A percentile compares a stretch with the other conserved stretches of the same genome.
Evolutionary conservation across 2,888 invertebrate genomes (phyloP).

Genomic region (Eupithecia vulgata): DNA sequence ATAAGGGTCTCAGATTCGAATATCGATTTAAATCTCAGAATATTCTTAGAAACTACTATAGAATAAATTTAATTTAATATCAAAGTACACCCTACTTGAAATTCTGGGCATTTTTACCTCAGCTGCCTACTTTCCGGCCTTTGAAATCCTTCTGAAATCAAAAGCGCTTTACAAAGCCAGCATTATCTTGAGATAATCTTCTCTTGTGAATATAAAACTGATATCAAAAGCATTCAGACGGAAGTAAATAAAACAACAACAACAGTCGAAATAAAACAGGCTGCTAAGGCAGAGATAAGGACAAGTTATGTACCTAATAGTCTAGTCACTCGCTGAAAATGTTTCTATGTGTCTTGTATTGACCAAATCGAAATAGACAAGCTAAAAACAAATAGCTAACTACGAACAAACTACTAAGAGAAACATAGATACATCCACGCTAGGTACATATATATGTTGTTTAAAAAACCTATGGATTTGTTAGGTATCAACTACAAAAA

Average conservation of each 20-base stretch:
- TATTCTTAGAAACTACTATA: not conserved
- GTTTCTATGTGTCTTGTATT: not conserved
- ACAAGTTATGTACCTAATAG: not conserved
- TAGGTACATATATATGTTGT: not conserved
- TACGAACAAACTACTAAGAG: too few species aligned
- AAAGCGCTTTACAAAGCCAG: slow-evolving; percentile 11
- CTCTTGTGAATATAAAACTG: slow-evolving; percentile 13
- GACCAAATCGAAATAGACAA: not conserved
- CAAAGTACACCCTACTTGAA: not conserved
- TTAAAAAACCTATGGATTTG: not conserved
- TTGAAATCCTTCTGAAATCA: slow-evolving; percentile 9
- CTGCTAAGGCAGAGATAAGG: not conserved
- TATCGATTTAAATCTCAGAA: not conserved
- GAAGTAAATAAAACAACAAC: slow-evolving; percentile 14
- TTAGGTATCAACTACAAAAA: not conserved
- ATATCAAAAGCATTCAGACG: slow-evolving; percentile 15
- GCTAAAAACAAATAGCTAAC: not conserved
- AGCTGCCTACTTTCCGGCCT: not conserved
- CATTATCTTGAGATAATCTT: slow-evolving; percentile 19
- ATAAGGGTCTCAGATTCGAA: not conserved
- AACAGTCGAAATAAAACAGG: slow-evolving; percentile 3
- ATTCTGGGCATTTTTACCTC: slow-evolving; percentile 1
- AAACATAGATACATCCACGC: not conserved
- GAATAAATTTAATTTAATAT: not conserved
- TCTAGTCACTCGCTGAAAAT: not conserved